phyloP scores from a whole-genome alignment of 2,797 vertebrate species.

The Apogon talboti region DNA sequence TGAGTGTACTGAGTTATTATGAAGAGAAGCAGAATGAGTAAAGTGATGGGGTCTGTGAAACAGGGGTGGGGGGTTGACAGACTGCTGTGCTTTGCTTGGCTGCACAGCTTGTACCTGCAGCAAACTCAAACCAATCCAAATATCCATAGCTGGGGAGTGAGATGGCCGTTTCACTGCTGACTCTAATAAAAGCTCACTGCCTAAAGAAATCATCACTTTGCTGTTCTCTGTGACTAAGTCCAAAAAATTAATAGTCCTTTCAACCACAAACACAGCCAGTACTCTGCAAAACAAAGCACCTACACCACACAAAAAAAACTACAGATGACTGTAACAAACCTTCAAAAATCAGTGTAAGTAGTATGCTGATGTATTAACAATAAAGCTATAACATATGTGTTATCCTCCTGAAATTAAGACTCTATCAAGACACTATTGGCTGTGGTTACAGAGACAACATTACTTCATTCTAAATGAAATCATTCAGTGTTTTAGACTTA shows the following conservation, averaged over 20 bases:
- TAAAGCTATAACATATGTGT: background rate
- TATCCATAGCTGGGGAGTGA: slow-evolving; percentile 48
- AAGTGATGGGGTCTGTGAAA: slow-evolving; percentile 55
- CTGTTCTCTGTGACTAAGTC: slow-evolving; percentile 20
- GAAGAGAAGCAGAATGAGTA: slow-evolving; percentile 51
- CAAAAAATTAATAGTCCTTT: slow-evolving; percentile 45
- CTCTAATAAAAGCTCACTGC: slow-evolving; percentile 46
- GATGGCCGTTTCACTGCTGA: slow-evolving; percentile 53
- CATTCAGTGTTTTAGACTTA: no score
- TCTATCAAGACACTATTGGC: no score
- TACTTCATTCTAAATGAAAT: no score
- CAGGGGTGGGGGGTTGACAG: slow-evolving; percentile 45
- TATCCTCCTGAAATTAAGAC: no score
- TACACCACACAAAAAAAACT: slow-evolving; percentile 14
- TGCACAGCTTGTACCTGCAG: slow-evolving; percentile 72
- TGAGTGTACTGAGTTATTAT: slow-evolving; percentile 40
- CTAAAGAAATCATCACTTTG: slow-evolving; percentile 64
- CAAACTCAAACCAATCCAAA: slow-evolving; percentile 63
- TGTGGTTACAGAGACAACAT: no score
- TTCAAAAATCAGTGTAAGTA: slow-evolving; percentile 8
- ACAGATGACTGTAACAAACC: slow-evolving; percentile 11
- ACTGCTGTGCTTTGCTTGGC: slow-evolving; percentile 70
- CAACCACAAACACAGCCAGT: slow-evolving; percentile 33
- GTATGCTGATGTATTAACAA: background rate
- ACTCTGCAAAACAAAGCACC: slow-evolving; percentile 20